A percentile compares a stretch with the other conserved stretches of the same genome.
These are phyloP conservation scores for Habroteleia sp. DNA, from an alignment of 2,888 invertebrate species.

Conservation along the genomic window DNA sequence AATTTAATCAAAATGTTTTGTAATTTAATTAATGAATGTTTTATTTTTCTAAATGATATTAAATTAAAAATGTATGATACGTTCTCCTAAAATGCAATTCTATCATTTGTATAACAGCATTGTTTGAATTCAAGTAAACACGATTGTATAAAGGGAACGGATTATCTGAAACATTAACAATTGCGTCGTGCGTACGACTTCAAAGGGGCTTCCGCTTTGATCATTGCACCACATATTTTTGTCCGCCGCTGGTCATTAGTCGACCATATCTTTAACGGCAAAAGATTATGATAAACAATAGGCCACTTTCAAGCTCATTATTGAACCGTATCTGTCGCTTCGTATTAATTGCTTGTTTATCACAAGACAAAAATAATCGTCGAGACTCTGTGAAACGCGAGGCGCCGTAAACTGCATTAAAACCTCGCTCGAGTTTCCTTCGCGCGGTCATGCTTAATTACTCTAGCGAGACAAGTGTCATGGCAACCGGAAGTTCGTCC, in stretches of 20 bases:
- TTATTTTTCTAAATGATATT: too few species aligned
- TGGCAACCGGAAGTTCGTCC: slow-evolving; percentile 56
- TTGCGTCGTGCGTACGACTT: slow-evolving; percentile 49
- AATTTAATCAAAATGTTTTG: too few species aligned
- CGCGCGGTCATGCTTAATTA: slow-evolving; percentile 59
- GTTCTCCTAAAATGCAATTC: too few species aligned
- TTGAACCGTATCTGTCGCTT: slow-evolving; percentile 54
- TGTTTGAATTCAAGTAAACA: neutral
- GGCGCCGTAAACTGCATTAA: slow-evolving; percentile 30
- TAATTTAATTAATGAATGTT: too few species aligned
- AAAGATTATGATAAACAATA: slow-evolving; percentile 48
- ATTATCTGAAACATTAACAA: slow-evolving; percentile 42
- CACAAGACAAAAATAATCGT: slow-evolving; percentile 7
- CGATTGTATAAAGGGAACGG: neutral
- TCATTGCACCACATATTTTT: slow-evolving; percentile 52
- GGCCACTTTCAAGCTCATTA: slow-evolving; percentile 28
- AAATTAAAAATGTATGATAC: too few species aligned
- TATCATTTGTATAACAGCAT: neutral
- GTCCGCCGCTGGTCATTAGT: slow-evolving; percentile 31
- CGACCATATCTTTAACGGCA: slow-evolving; percentile 27
- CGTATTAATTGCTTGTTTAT: slow-evolving; percentile 51
- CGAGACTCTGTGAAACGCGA: slow-evolving; percentile 13
- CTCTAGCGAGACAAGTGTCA: slow-evolving; percentile 60
- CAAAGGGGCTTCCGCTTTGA: slow-evolving; percentile 54
- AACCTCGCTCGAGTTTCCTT: slow-evolving; percentile 38